Percentiles rank a stretch among this genome's conserved stretches.
Conservation (phyloP, 1,140 invertebrate genomes). For the Copidosoma floridanum region DNA sequence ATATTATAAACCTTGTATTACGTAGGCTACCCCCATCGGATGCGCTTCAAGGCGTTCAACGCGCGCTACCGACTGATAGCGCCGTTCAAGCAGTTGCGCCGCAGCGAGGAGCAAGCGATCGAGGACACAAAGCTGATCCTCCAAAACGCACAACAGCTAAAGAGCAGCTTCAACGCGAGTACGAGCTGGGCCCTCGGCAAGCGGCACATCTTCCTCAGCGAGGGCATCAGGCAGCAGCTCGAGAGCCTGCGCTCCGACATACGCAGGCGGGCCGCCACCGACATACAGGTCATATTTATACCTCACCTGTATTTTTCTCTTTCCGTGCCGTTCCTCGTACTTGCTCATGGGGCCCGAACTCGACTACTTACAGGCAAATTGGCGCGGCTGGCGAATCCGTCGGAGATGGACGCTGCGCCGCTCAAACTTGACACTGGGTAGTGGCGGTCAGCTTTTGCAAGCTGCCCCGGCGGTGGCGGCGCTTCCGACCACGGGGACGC, state of each 20-base stretch:
- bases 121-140: slow-evolving; percentile 80
- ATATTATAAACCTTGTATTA: too few species aligned
- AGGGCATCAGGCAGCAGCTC: slow-evolving; percentile 85
- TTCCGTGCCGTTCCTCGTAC: too few species aligned
- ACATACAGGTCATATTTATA: slow-evolving; percentile 54
- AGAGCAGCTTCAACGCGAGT: slow-evolving; percentile 60
- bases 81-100: slow-evolving; percentile 70
- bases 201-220: slow-evolving; percentile 90
- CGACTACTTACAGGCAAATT: slow-evolving; percentile 66
- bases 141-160: slow-evolving; percentile 62
- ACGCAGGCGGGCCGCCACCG: slow-evolving; percentile 72
- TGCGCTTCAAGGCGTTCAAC: slow-evolving; percentile 94
- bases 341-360: too few species aligned
- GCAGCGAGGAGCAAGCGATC: slow-evolving; percentile 76
- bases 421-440: slow-evolving; percentile 42
- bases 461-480: slow-evolving; percentile 12
- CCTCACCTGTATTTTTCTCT: too few species aligned
- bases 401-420: slow-evolving; percentile 68
- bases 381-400: slow-evolving; percentile 76
- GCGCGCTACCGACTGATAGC: slow-evolving; percentile 79
- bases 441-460: neutral
- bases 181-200: slow-evolving; percentile 90
- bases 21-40: slow-evolving; percentile 87
- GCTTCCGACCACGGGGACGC: slow-evolving; percentile 29
- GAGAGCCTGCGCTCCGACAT: slow-evolving; percentile 78